phyloP scores from a whole-genome alignment of 2,888 invertebrate species.

The Xanthia togata region DNA sequence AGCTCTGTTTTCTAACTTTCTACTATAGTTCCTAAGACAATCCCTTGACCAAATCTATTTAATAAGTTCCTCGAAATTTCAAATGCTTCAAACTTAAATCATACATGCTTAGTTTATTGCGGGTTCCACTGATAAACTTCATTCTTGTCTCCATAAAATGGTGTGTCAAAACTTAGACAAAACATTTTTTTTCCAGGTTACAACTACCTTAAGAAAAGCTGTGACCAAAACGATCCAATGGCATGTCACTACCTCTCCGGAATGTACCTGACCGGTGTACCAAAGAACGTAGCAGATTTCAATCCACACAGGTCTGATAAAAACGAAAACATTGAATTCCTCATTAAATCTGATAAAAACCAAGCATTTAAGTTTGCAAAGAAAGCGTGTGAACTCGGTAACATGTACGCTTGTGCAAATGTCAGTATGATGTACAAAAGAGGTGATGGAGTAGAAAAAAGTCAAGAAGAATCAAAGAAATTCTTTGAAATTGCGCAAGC shows the following conservation, averaged over 20 bases:
- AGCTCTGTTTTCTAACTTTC: background rate
- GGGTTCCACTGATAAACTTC: background rate
- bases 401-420: constrained; percentile 97
- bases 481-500: constrained; percentile 93
- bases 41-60: background rate
- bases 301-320: constrained; percentile 83
- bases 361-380: constrained; percentile 95
- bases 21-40: background rate
- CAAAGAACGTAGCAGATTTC: constrained; percentile 88
- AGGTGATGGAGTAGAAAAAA: constrained; percentile 95
- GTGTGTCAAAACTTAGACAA: background rate
- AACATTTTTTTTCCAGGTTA: constrained; percentile 83
- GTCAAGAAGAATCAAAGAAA: constrained; percentile 92
- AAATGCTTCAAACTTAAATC: background rate
- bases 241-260: constrained; percentile 96
- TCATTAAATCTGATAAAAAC: constrained; percentile 92
- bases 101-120: background rate
- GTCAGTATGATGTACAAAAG: constrained; percentile 96
- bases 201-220: constrained; percentile 91
- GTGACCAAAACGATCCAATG: constrained; percentile 91
- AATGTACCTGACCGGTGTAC: constrained; percentile 94
- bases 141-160: background rate
- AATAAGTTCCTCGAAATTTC: background rate
- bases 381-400: constrained; percentile 95
- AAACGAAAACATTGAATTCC: constrained; percentile 86